These are phyloP conservation scores for Xiphorhynchus erythropygius DNA, from an alignment of 2,797 vertebrate species.

Conservation along the genomic window DNA sequence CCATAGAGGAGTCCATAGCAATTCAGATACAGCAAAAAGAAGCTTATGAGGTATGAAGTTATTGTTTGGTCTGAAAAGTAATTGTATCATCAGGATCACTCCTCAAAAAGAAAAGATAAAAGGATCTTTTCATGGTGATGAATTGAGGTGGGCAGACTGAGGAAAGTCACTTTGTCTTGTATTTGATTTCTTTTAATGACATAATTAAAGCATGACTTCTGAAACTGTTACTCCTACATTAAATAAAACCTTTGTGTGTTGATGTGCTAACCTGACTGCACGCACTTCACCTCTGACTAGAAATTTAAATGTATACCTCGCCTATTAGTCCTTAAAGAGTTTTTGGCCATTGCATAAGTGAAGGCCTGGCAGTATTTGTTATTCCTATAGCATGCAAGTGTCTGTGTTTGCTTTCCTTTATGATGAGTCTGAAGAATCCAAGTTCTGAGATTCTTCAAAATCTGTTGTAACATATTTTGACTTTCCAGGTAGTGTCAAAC, in stretches of 20 bases:
- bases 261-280: background rate
- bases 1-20: slow-evolving; percentile 85
- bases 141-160: background rate
- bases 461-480: background rate
- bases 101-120: background rate
- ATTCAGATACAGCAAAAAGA: slow-evolving; percentile 85
- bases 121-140: background rate
- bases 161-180: background rate
- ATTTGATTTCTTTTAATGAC: background rate
- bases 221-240: background rate
- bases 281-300: background rate
- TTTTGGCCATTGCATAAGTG: background rate
- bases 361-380: background rate
- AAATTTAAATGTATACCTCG: background rate
- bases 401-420: background rate
- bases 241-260: background rate
- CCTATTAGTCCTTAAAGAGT: background rate
- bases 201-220: background rate
- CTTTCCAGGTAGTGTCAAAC: background rate
- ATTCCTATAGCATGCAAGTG: background rate
- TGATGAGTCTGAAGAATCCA: background rate
- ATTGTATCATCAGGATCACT: background rate
- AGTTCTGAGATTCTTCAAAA: background rate
- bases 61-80: background rate
- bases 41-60: slow-evolving; percentile 81